Evolutionary conservation across 2,888 invertebrate species (phyloP), one percentile per base, ranked within the genome.

Genomic region (Zootermopsis nevadensis): DNA sequence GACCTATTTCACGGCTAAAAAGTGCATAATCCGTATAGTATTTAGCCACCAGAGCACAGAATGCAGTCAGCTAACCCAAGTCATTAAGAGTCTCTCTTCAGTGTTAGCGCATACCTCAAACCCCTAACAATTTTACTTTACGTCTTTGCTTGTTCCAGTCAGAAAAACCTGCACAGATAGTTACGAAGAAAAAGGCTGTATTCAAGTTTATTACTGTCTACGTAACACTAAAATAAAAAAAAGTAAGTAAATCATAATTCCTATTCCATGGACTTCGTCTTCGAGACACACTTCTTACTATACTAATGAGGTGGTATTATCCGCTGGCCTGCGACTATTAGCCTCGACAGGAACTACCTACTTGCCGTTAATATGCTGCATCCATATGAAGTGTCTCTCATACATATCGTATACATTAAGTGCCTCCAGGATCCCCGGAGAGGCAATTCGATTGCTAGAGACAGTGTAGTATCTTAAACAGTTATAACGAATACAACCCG

Each of bases 371-470:
- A 33, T 33, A 69, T 33, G 33, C 33, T 69, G 33, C 19, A 0
- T 31, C 33, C 33, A 27, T 31, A 69, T 69, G 33, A 67, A 69
- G 22, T 69, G n/a, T n/a, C n/a, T n/a, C 30, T 22, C 69, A 69
- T 33, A 22, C 69, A 69, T 30, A 33, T n/a, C 38, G 74, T 35
- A 38, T 74, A 12, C 74, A 38, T n/a, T n/a, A n/a, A n/a, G 10
- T 4, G n/a, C 74, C 35, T 74, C 3, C 24, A 74, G 74, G 74
- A 24, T n/a, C 42, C 74, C 74, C 38, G 38, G 12, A 8, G 74
- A 38, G 74, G n/a, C 74, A n/a, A 33, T 74, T 74, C 38, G 74
- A 74, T 74, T 74, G 38, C 38, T 38, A n/a, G 2, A 74, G 33
- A 22, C 24, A 24, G 42, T 74, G 38, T 74, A 74, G n/a, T 10